Base-by-base conservation (phyloP, 1,140 invertebrate genomes). In the Colletes gigas region DNA sequence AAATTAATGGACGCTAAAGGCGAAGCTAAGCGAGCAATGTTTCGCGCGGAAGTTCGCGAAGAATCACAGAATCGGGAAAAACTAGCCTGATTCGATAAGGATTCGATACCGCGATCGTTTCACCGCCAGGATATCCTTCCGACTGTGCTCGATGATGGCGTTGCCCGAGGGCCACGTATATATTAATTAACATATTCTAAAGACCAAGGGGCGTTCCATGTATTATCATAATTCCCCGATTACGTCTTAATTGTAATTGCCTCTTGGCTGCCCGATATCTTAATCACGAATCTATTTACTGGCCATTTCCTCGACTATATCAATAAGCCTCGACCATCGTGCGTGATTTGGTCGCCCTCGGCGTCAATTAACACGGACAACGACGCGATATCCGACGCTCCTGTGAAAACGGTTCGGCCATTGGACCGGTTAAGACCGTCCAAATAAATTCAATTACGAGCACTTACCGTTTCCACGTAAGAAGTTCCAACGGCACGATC, bases 141-240 rank as follows among this genome's bases (percentile, higher is more conserved):
- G 76, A 78, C 30, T 21, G 4, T 17, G n/a, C 47, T 6, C 4
- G 50, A 55, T 66, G 50, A 8, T 10, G 15, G 41, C 41, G 39
- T 19, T 2, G 54, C 67, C 66, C 44, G 17, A 9, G 75, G 67
- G 21, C n/a, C 5, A 12, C 14, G 17, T 9, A 14, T 52, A 10
- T 77, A 69, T 71, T 62, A 78, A 78, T 78, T 78, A 78, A 78
- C 66, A 52, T 78, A 78, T 78, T 78, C 70, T 17, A 71, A 60
- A 52, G 55, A 78, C 67, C 15, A 3, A 39, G 55, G 47, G 75
- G 75, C 75, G 75, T 78, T 12, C 47, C 55, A 3, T 3, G 47
- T 70, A 78, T 78, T 70, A 78, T 78, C 67, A 78, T 71, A 78
- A 78, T 78, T 71, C 47, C 67, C 17, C 57, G 14, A 71, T 78